Evolutionary conservation across 2,888 invertebrate species (phyloP), one percentile per base, ranked within the genome.

Genomic region (Pristionchus maxplancki): DNA sequence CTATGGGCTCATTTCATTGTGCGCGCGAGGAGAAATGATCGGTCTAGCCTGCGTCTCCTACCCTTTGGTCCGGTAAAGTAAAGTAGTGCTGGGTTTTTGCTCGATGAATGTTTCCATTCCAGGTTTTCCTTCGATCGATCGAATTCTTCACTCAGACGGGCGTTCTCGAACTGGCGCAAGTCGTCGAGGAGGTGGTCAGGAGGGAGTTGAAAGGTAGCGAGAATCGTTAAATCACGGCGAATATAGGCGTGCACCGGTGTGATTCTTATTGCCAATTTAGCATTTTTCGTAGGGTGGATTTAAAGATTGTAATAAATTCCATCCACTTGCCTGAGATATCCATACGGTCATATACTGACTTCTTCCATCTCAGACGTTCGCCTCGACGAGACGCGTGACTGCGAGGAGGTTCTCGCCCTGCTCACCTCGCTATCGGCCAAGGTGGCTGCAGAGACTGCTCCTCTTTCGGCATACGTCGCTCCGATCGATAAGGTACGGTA

Each of bases 101-200:
- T n/a, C n/a, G n/a, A n/a, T n/a, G n/a, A n/a, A n/a, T n/a, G n/a
- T n/a, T n/a, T n/a, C n/a, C n/a, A n/a, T n/a, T n/a, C n/a, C 53
- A 86, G 86, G 86, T 87, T 0, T 87, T 87, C 71, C 86, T 87
- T 15, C 86, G 86, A 2, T 44, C 86, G 34, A 87, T 87, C 34
- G 86, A 87, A 24, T 87, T 71, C 86, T 87, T 87, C 50, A 71
- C 58, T 0, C 86, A 87, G 37, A 71, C 71, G 20, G 86, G 86
- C 5, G 86, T 87, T 4, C 71, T 71, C 50, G 34, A 87, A 28
- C 31, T 87, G 71, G 71, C 58, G 13, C 9, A 44, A 13, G 50
- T 71, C 15, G 86, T 87, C 20, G 86, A 87, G 31, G 71, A 87
- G 1, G 86, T 87, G 11, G 58, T 58, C 13, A 71, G 34, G 50